Evolutionary conservation across 1,140 invertebrate species (phyloP), one percentile per base, ranked within the genome.

Genomic region (Drepana arcuata): DNA sequence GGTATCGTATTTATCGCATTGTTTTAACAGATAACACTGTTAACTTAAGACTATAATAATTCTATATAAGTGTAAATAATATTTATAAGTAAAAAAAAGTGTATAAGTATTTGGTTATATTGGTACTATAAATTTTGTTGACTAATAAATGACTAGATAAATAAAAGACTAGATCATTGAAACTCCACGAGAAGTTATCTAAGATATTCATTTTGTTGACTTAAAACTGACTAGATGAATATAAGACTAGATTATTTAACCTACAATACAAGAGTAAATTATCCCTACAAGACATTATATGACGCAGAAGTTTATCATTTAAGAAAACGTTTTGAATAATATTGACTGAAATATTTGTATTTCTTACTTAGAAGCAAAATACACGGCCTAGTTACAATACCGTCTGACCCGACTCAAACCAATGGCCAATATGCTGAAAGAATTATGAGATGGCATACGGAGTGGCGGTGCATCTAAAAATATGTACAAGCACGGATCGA

Each of bases 391-490:
- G 34, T 54, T 54, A 39, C 23, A 21, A 27, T n/a, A n/a, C n/a
- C n/a, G n/a, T n/a, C 16, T 25, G 37, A 49, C 28, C 34, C 36
- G 42, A 31, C 32, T 41, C 48, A 64, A 70, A 65, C 53, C 61
- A 26, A 60, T 55, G 57, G 48, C 52, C 34, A 29, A 23, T 30
- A 14, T 16, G 23, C 9, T 75, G 70, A 74, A 79, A 77, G 45
- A 64, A 63, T 65, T 60, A 79, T 77, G 58, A 72, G 65, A 48
- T 46, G 35, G 39, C 37, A 14, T 41, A 41, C 36, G 24, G 34
- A 14, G 16, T 14, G 14, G 28, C 48, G 36, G 35, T 67, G 69
- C 70, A 79, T 75, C 74, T 79, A 79, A 79, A 79, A 77, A 79
- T 79, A 79, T 79, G 66, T 54, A 30, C 37, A 25, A 43, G 37